A percentile compares a stretch with the other conserved stretches of the same genome.
These are phyloP conservation scores for Nephila pilipes DNA, from an alignment of 1,140 invertebrate genomes.

Conservation along the genomic window DNA sequence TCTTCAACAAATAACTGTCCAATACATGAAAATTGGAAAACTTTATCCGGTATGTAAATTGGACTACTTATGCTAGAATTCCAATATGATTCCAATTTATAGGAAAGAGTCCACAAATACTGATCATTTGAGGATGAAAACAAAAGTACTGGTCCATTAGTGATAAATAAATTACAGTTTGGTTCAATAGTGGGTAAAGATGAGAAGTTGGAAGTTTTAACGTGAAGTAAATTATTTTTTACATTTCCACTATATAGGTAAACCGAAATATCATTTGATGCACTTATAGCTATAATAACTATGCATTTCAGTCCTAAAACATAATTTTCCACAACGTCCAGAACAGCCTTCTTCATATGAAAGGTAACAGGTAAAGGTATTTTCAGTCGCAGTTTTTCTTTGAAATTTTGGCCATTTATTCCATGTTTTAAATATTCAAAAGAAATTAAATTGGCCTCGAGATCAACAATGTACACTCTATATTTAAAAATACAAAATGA, in stretches of 20 bases:
- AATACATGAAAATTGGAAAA: too few species aligned
- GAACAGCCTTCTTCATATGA: neutral
- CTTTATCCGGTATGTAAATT: neutral
- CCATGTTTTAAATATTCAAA: neutral
- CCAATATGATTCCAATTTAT: neutral
- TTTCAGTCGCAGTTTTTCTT: neutral
- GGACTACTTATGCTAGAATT: neutral
- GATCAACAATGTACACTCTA: constrained; percentile 8
- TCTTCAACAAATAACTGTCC: too few species aligned
- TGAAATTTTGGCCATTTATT: constrained; percentile 5
- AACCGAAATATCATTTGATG: neutral
- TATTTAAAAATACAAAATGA: neutral
- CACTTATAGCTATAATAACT: neutral
- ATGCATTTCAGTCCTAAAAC: constrained; percentile 3
- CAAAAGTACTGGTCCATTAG: constrained; percentile 19
- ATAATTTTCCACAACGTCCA: constrained; percentile 30
- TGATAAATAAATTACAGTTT: constrained; percentile 24
- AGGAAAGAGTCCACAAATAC: neutral
- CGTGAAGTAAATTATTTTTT: neutral
- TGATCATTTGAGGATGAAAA: neutral
- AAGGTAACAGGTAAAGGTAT: constrained; percentile 10
- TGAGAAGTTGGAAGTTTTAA: neutral
- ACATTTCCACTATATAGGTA: neutral
- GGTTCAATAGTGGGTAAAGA: neutral
- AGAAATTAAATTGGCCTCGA: neutral